Conservation (phyloP, 2,113 vertebrate species). For the Tupaia chinensis region DNA sequence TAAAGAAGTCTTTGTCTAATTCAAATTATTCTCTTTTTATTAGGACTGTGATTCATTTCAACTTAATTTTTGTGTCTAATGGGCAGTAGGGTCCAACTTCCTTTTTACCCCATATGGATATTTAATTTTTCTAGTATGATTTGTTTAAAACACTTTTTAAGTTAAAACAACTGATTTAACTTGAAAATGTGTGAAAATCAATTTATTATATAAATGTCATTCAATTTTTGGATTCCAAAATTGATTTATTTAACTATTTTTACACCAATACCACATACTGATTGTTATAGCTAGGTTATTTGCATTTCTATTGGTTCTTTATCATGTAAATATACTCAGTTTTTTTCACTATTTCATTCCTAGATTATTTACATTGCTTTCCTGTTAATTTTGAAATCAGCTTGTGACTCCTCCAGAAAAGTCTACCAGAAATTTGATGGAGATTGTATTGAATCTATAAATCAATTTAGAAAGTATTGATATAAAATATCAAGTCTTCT, state of each 20-base stretch:
- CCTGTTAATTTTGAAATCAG: not conserved
- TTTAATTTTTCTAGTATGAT: not conserved
- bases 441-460: not conserved
- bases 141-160: not conserved
- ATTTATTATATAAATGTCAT: not conserved
- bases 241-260: not conserved
- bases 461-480: not conserved
- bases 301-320: not conserved
- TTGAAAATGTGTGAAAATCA: constrained; percentile 9
- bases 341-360: not conserved
- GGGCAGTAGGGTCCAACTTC: not conserved
- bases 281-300: not conserved
- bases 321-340: not conserved
- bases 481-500: not conserved
- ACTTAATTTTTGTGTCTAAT: not conserved
- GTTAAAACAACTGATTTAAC: not conserved
- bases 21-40: not conserved
- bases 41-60: not conserved
- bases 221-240: not conserved
- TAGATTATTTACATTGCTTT: not conserved
- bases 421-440: not conserved
- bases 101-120: not conserved
- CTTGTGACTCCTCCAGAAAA: not conserved
- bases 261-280: not conserved
- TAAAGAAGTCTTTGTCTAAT: not conserved